A percentile compares a stretch with the other conserved stretches of the same genome.
phyloP scores from a whole-genome alignment of 2,888 invertebrate genomes.

The Drosophila prostipennis region DNA sequence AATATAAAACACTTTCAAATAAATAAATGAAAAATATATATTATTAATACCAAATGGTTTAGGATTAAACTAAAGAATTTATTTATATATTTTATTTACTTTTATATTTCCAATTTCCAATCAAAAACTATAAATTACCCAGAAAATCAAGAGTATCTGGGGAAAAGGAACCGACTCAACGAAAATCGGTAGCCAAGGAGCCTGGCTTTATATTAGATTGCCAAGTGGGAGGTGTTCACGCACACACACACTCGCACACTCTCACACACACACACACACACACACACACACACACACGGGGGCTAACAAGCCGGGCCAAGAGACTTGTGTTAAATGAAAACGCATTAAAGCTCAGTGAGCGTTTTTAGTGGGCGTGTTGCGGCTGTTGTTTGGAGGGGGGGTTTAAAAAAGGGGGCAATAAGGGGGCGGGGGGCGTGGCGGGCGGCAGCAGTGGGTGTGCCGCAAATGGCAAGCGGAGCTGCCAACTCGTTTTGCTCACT shows the following conservation, averaged over 20 bases:
- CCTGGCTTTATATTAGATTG: conserved; percentile 77
- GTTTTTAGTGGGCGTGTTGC: conserved; percentile 56
- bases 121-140: background rate
- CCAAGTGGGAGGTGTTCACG: conserved; percentile 79
- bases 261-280: conserved; percentile 7
- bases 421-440: conserved; percentile 53
- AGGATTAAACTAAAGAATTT: no score
- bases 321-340: conserved; percentile 72
- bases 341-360: conserved; percentile 74
- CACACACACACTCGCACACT: conserved; percentile 51
- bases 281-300: conserved; percentile 2
- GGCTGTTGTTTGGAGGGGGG: conserved; percentile 9
- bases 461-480: conserved; percentile 33
- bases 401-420: conserved; percentile 12
- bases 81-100: no score
- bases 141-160: conserved; percentile 1
- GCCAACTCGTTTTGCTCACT: conserved; percentile 31
- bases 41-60: no score
- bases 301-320: conserved; percentile 63
- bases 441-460: conserved; percentile 52
- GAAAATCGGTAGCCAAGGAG: conserved; percentile 37
- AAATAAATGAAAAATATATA: no score
- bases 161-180: background rate
- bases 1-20: no score
- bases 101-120: background rate